Evolutionary conservation across 1,140 invertebrate species (phyloP).

Genomic region (Drosophila tristis): DNA sequence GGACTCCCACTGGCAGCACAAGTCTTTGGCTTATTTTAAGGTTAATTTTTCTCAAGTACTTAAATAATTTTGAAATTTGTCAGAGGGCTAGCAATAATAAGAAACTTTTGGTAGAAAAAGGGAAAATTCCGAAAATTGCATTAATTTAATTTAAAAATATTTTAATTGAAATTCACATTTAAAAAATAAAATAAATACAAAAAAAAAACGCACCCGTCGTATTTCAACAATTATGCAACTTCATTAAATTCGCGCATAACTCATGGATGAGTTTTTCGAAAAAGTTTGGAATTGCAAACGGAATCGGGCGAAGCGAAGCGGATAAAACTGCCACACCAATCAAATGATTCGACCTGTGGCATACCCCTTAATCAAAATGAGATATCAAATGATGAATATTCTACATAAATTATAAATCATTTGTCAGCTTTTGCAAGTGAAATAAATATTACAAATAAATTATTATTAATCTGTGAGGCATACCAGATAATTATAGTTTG

Average conservation of each 20-base stretch:
- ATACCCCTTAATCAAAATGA: not conserved
- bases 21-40: conserved; percentile 22
- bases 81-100: not conserved
- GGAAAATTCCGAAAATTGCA: not conserved
- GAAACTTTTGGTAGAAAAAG: no score
- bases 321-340: conserved; percentile 1
- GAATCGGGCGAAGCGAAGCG: conserved; percentile 48
- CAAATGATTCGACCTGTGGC: conserved; percentile 1
- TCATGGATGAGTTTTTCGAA: conserved; percentile 52
- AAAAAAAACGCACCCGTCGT: conserved; percentile 8
- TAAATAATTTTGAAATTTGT: conserved; percentile 36
- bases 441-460: no score
- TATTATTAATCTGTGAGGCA: not conserved
- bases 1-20: conserved; percentile 8
- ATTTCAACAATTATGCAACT: conserved; percentile 69
- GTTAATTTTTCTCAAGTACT: conserved; percentile 19
- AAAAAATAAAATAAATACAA: conserved; percentile 34
- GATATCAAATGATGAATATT: no score
- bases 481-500: no score
- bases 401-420: no score
- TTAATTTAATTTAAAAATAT: not conserved
- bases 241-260: conserved; percentile 65
- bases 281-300: conserved; percentile 45
- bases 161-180: conserved; percentile 7
- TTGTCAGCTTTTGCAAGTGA: not conserved